These are phyloP conservation scores for Tamandua tetradactyla DNA, from an alignment of 2,797 vertebrate genomes.

Conservation along the genomic window DNA sequence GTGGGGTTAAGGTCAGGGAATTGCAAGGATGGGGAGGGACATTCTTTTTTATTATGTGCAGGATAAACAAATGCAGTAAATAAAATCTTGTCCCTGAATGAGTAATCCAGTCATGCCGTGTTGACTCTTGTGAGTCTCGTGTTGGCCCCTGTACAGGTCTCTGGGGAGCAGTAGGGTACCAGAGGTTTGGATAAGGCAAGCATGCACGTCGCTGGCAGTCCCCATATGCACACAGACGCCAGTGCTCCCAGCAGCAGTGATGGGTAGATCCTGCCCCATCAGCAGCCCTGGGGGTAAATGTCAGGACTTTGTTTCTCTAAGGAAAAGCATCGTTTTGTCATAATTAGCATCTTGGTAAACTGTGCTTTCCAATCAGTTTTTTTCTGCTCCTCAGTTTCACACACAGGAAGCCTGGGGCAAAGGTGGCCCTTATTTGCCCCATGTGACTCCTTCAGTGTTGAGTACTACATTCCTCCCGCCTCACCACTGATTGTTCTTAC, in stretches of 20 bases:
- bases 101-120: neutral
- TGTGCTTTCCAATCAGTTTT: neutral
- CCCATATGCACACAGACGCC: neutral
- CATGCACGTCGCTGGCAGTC: fast-evolving
- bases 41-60: neutral
- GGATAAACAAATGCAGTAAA: neutral
- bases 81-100: neutral
- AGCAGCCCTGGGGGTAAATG: neutral
- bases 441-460: neutral
- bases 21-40: neutral
- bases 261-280: fast-evolving
- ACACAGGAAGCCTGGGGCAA: neutral
- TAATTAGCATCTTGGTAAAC: neutral
- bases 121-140: neutral
- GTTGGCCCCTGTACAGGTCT: fast-evolving
- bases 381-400: neutral
- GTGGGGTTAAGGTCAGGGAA: neutral
- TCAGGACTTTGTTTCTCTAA: neutral
- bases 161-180: neutral
- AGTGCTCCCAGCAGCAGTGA: no score
- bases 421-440: no score
- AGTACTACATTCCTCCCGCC: neutral
- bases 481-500: neutral
- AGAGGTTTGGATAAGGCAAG: neutral
- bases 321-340: neutral